A percentile compares a stretch with the other conserved stretches of the same genome.
phyloP scores from a whole-genome alignment of 2,888 invertebrate genomes.

The Eupithecia centaureata region DNA sequence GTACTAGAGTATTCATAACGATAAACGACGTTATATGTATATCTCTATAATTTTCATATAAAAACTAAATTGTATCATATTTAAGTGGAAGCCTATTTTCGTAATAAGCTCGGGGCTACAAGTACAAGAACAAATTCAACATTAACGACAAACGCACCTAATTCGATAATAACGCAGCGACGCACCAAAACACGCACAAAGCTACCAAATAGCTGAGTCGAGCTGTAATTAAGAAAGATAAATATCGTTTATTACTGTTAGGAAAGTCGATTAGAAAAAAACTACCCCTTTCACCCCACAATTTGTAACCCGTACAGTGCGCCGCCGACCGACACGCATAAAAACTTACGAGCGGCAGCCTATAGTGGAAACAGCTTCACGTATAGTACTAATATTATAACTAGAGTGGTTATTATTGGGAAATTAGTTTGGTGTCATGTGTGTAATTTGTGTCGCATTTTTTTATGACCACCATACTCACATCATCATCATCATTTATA shows the following conservation, averaged over 20 bases:
- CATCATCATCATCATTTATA: too few relatives aligned
- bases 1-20: background rate
- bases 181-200: slow-evolving; percentile 75
- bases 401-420: background rate
- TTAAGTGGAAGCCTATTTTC: slow-evolving; percentile 31
- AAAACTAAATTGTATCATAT: background rate
- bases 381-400: too few relatives aligned
- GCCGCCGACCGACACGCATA: slow-evolving; percentile 76
- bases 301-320: slow-evolving; percentile 84
- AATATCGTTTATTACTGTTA: slow-evolving; percentile 84
- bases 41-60: background rate
- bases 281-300: slow-evolving; percentile 84
- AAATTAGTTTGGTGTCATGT: background rate
- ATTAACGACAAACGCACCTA: slow-evolving; percentile 74
- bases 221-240: slow-evolving; percentile 84
- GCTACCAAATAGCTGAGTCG: slow-evolving; percentile 78
- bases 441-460: background rate
- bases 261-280: slow-evolving; percentile 83
- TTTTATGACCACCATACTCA: background rate
- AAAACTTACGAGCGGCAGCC: slow-evolving; percentile 62
- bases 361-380: slow-evolving; percentile 59
- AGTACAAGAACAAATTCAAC: slow-evolving; percentile 56
- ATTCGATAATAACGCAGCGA: slow-evolving; percentile 80
- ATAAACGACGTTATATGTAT: background rate
- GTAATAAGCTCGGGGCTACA: slow-evolving; percentile 48